phyloP scores from a whole-genome alignment of 92 coral and sea anemone species.

The Meandrina meandrites region DNA sequence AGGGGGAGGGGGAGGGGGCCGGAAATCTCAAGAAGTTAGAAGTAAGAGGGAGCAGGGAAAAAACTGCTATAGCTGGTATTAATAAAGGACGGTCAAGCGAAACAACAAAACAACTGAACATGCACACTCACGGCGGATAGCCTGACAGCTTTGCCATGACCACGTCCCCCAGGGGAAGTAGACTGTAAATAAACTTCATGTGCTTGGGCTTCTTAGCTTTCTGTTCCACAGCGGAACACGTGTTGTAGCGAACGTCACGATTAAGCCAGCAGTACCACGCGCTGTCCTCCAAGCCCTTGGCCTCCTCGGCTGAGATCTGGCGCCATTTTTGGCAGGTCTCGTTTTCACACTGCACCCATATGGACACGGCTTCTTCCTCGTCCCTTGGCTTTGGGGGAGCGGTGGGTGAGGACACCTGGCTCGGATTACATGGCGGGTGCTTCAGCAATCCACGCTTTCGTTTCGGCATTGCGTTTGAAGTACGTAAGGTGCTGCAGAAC shows the following conservation, averaged over 20 bases:
- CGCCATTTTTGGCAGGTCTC: conserved; percentile 90
- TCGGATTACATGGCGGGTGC: background rate
- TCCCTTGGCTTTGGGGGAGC: background rate
- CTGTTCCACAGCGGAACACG: conserved; percentile 76
- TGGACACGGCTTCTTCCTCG: conserved; percentile 28
- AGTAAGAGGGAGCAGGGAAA: no score
- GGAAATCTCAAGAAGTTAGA: no score
- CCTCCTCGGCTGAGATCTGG: conserved; percentile 77
- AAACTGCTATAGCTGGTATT: no score
- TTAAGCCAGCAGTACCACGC: conserved; percentile 94
- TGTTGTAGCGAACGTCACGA: conserved; percentile 64
- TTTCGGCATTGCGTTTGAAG: conserved; percentile 54
- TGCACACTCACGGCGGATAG: conserved; percentile 79
- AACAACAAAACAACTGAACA: background rate
- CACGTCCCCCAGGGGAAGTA: conserved; percentile 83
- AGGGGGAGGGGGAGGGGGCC: no score
- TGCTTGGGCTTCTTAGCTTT: conserved; percentile 81
- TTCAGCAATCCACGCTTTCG: conserved; percentile 46
- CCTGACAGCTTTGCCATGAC: conserved; percentile 94
- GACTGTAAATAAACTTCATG: conserved; percentile 86
- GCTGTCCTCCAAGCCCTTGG: conserved; percentile 65
- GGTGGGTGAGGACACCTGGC: background rate
- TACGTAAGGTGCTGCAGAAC: background rate
- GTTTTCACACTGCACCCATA: conserved; percentile 94
- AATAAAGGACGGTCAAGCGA: no score